These are phyloP conservation scores for Callopanchax toddi DNA, from an alignment of 2,113 vertebrate species.

Conservation along the genomic window DNA sequence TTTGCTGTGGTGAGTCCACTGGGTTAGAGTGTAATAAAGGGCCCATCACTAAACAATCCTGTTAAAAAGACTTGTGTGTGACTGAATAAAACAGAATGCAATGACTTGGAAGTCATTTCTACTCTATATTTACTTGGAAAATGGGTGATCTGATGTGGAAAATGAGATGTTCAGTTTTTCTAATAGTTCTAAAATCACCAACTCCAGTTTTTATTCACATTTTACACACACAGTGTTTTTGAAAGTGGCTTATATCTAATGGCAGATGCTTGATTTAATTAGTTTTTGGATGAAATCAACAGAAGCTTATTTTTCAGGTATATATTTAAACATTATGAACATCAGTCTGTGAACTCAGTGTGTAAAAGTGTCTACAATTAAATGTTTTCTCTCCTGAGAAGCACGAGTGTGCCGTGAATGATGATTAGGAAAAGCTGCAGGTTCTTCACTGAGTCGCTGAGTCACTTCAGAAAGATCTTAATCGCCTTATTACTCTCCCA, in stretches of 20 bases:
- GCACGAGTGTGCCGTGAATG: slow-evolving; percentile 4
- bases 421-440: slow-evolving; percentile 21
- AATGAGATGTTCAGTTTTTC: too few species aligned
- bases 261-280: neutral
- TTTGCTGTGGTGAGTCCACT: too few species aligned
- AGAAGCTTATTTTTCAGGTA: neutral
- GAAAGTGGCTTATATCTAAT: neutral
- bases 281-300: neutral
- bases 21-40: too few species aligned
- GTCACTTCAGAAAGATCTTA: slow-evolving; percentile 25
- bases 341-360: neutral
- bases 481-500: slow-evolving; percentile 28
- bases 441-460: slow-evolving; percentile 18
- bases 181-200: too few species aligned
- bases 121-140: too few species aligned
- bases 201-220: neutral
- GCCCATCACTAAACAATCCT: neutral
- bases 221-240: too few species aligned
- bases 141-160: too few species aligned
- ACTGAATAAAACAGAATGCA: too few species aligned
- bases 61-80: neutral
- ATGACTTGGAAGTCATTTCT: too few species aligned
- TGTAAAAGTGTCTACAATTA: slow-evolving; percentile 1
- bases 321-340: neutral
- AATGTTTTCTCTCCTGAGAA: neutral